Evolutionary conservation across 2,113 vertebrate species (phyloP).

Genomic region (Alosa alosa): DNA sequence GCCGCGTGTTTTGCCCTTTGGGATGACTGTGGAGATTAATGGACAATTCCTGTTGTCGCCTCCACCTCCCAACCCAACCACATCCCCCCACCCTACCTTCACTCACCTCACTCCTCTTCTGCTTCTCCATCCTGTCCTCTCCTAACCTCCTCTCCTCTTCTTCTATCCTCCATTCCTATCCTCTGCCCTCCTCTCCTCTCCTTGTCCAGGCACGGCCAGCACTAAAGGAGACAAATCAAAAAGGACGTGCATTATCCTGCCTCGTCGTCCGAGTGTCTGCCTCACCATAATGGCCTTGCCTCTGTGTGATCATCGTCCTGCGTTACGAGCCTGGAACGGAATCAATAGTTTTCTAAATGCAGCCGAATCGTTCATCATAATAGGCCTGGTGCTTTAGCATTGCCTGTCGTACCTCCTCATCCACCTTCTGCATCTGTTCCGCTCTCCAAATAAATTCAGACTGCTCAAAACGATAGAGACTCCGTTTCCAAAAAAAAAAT

Average conservation of each 20-base stretch:
- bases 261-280: slow-evolving; percentile 59
- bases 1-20: slow-evolving; percentile 38
- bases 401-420: slow-evolving; percentile 42
- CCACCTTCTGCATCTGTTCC: not conserved
- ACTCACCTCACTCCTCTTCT: not conserved
- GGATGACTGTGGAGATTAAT: slow-evolving; percentile 55
- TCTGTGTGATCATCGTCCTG: slow-evolving; percentile 69
- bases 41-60: slow-evolving; percentile 32
- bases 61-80: slow-evolving; percentile 9
- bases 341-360: slow-evolving; percentile 75
- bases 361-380: slow-evolving; percentile 67
- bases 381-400: slow-evolving; percentile 30
- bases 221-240: slow-evolving; percentile 67
- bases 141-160: not conserved
- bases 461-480: slow-evolving; percentile 44
- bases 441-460: slow-evolving; percentile 35
- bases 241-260: slow-evolving; percentile 68
- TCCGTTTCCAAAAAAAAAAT: slow-evolving; percentile 45
- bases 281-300: slow-evolving; percentile 71
- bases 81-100: not conserved
- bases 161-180: not conserved
- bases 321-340: slow-evolving; percentile 65
- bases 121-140: not conserved
- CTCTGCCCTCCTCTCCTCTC: not conserved
- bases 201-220: slow-evolving; percentile 45